Conservation (phyloP, 2,888 invertebrate genomes). For the Thecocarcelia acutangulata region DNA sequence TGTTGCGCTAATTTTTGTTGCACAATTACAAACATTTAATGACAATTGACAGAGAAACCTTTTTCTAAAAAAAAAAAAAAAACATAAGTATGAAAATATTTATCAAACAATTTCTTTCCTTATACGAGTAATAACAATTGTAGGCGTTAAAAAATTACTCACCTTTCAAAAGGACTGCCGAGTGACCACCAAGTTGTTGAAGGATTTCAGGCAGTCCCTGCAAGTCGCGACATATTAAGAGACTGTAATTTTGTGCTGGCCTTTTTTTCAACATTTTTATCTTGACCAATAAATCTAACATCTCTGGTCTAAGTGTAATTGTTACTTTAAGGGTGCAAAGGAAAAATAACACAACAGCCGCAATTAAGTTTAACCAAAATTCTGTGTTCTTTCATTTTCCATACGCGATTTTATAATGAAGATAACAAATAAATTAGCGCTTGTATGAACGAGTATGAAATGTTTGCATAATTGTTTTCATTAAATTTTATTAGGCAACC, state of each 20-base stretch:
- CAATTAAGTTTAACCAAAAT: constrained; percentile 66
- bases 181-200: constrained; percentile 28
- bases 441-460: constrained; percentile 61
- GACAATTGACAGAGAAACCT: constrained; percentile 49
- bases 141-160: constrained; percentile 73
- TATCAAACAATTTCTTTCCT: constrained; percentile 56
- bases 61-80: constrained; percentile 43
- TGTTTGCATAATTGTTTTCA: constrained; percentile 67
- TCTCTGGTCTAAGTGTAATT: constrained; percentile 39
- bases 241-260: constrained; percentile 55
- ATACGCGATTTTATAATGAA: constrained; percentile 76
- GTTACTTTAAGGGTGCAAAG: constrained; percentile 23
- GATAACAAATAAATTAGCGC: constrained; percentile 79
- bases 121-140: constrained; percentile 72
- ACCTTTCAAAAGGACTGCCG: constrained; percentile 41
- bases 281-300: constrained; percentile 67
- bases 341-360: constrained; percentile 23
- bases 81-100: constrained; percentile 62
- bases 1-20: constrained; percentile 71
- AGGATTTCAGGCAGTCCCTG: constrained; percentile 15
- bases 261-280: constrained; percentile 42
- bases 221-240: constrained; percentile 67
- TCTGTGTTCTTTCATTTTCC: constrained; percentile 17
- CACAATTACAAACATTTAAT: constrained; percentile 61
- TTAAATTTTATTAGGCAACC: constrained; percentile 55